Conservation (phyloP, 2,888 invertebrate species). For the Drosophila kuntzei region DNA sequence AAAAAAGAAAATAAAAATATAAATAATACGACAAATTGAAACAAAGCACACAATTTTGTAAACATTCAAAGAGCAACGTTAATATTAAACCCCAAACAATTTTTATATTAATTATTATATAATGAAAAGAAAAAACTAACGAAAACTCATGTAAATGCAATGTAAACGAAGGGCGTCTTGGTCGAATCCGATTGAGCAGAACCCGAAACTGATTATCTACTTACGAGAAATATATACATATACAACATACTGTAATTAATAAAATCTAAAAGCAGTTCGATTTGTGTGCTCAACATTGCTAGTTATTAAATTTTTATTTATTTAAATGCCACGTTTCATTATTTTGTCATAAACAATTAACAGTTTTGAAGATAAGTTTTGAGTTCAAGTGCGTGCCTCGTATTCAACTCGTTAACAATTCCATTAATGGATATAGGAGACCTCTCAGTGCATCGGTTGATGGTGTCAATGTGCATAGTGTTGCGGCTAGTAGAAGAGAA, state of each 20-base stretch:
- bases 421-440: slow-evolving; percentile 34
- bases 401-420: slow-evolving; percentile 68
- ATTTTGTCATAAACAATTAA: slow-evolving; percentile 66
- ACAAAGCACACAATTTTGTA: slow-evolving; percentile 63
- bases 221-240: slow-evolving; percentile 75
- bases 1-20: slow-evolving; percentile 47
- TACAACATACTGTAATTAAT: slow-evolving; percentile 70
- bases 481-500: slow-evolving; percentile 22
- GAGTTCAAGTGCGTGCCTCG: slow-evolving; percentile 66
- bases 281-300: slow-evolving; percentile 68
- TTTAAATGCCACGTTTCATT: slow-evolving; percentile 77
- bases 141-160: slow-evolving; percentile 74
- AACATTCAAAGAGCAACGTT: slow-evolving; percentile 43
- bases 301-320: slow-evolving; percentile 69
- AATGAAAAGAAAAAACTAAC: slow-evolving; percentile 51
- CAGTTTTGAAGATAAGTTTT: slow-evolving; percentile 45
- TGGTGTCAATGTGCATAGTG: slow-evolving; percentile 32
- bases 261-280: slow-evolving; percentile 62
- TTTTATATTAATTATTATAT: slow-evolving; percentile 70
- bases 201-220: slow-evolving; percentile 69
- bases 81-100: slow-evolving; percentile 48
- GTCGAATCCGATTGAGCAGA: slow-evolving; percentile 28
- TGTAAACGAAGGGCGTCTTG: slow-evolving; percentile 58
- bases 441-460: slow-evolving; percentile 54
- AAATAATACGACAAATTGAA: slow-evolving; percentile 23